phyloP scores from a whole-genome alignment of 2,113 vertebrate species.

The Cyprinodon variegatus region DNA sequence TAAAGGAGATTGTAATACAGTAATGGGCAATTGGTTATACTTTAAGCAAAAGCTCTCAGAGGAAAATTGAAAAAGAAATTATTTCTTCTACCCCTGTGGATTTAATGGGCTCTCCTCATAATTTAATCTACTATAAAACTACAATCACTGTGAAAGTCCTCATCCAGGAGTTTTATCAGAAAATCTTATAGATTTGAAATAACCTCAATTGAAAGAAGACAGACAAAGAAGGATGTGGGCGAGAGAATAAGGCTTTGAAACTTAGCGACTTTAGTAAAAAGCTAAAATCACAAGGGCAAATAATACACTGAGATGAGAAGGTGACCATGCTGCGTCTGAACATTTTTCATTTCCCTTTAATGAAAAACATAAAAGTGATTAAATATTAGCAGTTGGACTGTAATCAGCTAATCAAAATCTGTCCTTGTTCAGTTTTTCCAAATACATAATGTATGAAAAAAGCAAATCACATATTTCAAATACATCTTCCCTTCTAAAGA shows the following conservation, averaged over 20 bases:
- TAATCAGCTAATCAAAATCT: slow-evolving; percentile 20
- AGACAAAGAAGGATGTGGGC: slow-evolving; percentile 47
- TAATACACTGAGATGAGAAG: slow-evolving; percentile 35
- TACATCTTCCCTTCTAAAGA: not conserved
- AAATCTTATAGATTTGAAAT: slow-evolving; percentile 61
- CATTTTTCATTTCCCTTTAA: slow-evolving; percentile 16
- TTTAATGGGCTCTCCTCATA: slow-evolving; percentile 46
- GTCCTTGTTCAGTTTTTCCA: not conserved
- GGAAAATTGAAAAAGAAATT: slow-evolving; percentile 50
- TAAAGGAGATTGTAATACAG: slow-evolving; percentile 61
- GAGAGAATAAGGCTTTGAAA: slow-evolving; percentile 42
- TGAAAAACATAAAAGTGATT: not conserved
- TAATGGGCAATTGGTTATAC: slow-evolving; percentile 52
- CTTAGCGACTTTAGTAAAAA: slow-evolving; percentile 8
- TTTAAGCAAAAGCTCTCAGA: slow-evolving; percentile 50
- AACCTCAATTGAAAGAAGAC: slow-evolving; percentile 35
- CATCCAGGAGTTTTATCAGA: slow-evolving; percentile 49
- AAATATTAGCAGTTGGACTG: slow-evolving; percentile 20
- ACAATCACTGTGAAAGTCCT: slow-evolving; percentile 42
- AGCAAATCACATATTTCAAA: not conserved
- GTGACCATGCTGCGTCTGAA: slow-evolving; percentile 49
- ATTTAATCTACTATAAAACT: slow-evolving; percentile 64
- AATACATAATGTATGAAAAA: not conserved
- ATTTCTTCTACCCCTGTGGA: slow-evolving; percentile 45
- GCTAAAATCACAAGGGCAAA: slow-evolving; percentile 22